Conservation (phyloP, 2,797 vertebrate species). For the Argya squamiceps region DNA sequence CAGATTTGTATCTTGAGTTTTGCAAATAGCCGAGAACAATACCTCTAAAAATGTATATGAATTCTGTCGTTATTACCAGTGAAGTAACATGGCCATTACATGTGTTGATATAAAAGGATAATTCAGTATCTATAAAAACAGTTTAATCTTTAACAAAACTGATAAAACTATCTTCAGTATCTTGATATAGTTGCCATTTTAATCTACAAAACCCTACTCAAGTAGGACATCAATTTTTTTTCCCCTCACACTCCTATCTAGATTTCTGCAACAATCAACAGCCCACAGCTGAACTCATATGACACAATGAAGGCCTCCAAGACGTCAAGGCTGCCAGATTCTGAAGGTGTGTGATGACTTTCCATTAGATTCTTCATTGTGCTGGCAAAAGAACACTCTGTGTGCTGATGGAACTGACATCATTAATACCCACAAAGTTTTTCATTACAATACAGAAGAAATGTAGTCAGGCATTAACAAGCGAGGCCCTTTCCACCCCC, state of each 20-base stretch:
- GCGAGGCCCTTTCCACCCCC: background rate
- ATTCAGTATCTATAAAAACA: background rate
- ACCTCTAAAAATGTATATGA: background rate
- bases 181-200: background rate
- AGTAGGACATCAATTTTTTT: background rate
- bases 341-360: background rate
- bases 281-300: background rate
- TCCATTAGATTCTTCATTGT: background rate
- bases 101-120: background rate
- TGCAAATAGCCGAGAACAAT: background rate
- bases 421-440: background rate
- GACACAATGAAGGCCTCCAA: background rate
- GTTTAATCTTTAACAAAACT: background rate
- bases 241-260: background rate
- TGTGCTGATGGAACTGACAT: background rate
- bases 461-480: background rate
- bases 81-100: background rate
- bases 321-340: background rate
- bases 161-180: background rate
- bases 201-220: background rate
- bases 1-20: background rate
- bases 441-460: background rate
- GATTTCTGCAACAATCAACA: background rate
- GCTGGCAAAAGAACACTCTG: background rate
- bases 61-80: background rate